Conservation (phyloP, 2,113 vertebrate genomes). For the Nerophis lumbriciformis region DNA sequence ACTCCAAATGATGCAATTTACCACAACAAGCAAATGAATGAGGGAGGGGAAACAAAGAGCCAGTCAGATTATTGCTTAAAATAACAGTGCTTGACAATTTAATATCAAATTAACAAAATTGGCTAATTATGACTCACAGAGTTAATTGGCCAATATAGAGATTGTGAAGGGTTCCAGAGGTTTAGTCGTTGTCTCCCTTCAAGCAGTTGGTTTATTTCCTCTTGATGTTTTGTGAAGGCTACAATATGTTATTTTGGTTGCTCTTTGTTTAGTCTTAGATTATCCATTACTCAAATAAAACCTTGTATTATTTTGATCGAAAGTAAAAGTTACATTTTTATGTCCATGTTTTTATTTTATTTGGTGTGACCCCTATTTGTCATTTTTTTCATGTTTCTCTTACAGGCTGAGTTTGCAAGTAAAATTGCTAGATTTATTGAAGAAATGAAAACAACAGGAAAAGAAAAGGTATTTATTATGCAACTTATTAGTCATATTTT, state of each 20-base stretch:
- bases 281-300: constrained; percentile 3
- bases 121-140: constrained; percentile 76
- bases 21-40: constrained; percentile 66
- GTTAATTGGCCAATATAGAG: constrained; percentile 76
- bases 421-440: constrained; percentile 64
- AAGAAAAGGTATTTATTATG: constrained; percentile 67
- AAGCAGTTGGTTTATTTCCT: constrained; percentile 66
- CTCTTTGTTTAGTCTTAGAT: constrained; percentile 9
- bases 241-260: constrained; percentile 45
- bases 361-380: background rate
- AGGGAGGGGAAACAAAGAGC: constrained; percentile 64
- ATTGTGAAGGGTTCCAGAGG: constrained; percentile 73
- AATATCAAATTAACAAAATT: constrained; percentile 80
- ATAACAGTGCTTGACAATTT: constrained; percentile 73
- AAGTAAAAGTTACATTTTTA: constrained; percentile 18
- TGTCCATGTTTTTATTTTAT: background rate
- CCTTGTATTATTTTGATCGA: constrained; percentile 41
- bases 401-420: constrained; percentile 71
- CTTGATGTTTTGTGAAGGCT: constrained; percentile 56
- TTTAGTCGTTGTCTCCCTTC: constrained; percentile 66
- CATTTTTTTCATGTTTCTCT: constrained; percentile 15
- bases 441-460: constrained; percentile 45
- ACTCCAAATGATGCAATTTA: constrained; percentile 66
- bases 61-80: constrained; percentile 75
- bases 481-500: background rate